Base-by-base conservation (phyloP, 2,113 vertebrate genomes). In the Tetrax tetrax region DNA sequence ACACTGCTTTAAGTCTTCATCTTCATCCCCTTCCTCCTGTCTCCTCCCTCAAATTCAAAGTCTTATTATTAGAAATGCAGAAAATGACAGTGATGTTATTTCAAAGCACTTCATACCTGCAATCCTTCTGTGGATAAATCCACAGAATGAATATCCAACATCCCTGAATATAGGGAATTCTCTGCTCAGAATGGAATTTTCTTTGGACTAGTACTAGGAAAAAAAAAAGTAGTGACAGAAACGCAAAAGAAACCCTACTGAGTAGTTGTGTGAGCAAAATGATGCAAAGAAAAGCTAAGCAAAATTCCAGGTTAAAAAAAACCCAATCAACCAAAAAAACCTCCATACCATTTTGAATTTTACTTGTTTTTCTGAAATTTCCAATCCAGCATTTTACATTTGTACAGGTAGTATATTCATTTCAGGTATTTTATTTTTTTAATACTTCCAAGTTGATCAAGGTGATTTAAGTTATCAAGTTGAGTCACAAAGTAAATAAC, bases 151-250 rank as follows among this genome's bases (percentile, higher is more conserved):
- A 21, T 4, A 50, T 2, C 17, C 57, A 33, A 2, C 29, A 29
- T 35, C 31, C n/a, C 22, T 6, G 3, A 8, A 11, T 0, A 14
- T n/a, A 19, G 29, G 6, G 48, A 31, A 41, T 13, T 50, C 69
- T 33, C 4, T 1, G 8, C 60, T 6, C 1, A 0, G 50, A 21
- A 53, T 47, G 23, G 27, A 48, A 45, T 25, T 3, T 29, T 61
- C 54, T 47, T 8, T 18, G 54, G 47, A 77, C 51, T 18, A 7
- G 64, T 2, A 66, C 22, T 24, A 66, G 66, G 48, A 31, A 68
- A 93, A 56, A 68, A 93, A 59, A 70, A 72, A 76, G 8, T 1
- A 85, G 37, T 38, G 38, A 74, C 19, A 81, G 29, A 75, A 92
- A 84, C 14, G 53, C 82, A 89, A 88, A 90, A 75, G 15, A 89